phyloP scores from a whole-genome alignment of 2,888 invertebrate species.

The Ceraclea dissimilis region DNA sequence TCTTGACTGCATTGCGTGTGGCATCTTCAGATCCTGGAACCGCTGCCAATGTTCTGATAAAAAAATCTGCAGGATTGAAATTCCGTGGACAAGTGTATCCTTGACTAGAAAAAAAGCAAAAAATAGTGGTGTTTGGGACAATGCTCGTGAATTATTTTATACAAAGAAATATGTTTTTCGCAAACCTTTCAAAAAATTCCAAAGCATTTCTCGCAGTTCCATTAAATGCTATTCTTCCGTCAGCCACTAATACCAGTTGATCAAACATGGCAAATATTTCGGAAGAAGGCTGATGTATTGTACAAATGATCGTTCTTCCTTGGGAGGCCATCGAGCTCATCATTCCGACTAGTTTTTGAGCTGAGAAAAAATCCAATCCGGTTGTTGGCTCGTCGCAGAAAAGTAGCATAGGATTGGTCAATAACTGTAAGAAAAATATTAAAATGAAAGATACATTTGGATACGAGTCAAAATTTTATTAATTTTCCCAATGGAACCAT shows the following conservation, averaged over 20 bases:
- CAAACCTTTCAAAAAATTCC: slow-evolving; percentile 52
- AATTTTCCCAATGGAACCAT: not conserved
- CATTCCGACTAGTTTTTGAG: slow-evolving; percentile 70
- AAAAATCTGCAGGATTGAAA: slow-evolving; percentile 87
- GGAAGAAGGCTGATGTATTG: slow-evolving; percentile 91
- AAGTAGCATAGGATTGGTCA: slow-evolving; percentile 84
- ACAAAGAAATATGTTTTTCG: too few species aligned
- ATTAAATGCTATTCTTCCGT: slow-evolving; percentile 79
- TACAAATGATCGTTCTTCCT: slow-evolving; percentile 83
- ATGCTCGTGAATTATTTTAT: too few species aligned
- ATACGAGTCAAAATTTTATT: too few species aligned
- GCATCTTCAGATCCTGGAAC: slow-evolving; percentile 69
- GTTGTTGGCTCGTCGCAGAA: slow-evolving; percentile 97
- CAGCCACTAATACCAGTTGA: slow-evolving; percentile 67
- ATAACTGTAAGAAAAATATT: slow-evolving; percentile 47
- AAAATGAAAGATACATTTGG: not conserved
- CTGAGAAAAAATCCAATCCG: slow-evolving; percentile 86
- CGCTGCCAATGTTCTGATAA: slow-evolving; percentile 74
- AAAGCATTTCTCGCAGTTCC: slow-evolving; percentile 62
- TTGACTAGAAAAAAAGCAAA: slow-evolving; percentile 45
- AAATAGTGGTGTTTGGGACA: too few species aligned
- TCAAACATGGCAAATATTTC: slow-evolving; percentile 81
- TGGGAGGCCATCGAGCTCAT: slow-evolving; percentile 62
- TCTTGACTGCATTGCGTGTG: slow-evolving; percentile 60
- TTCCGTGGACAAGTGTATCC: slow-evolving; percentile 72